Percentiles rank a stretch among this genome's conserved stretches.
phyloP scores from a whole-genome alignment of 2,113 vertebrate genomes.

The Scytalopus superciliaris region DNA sequence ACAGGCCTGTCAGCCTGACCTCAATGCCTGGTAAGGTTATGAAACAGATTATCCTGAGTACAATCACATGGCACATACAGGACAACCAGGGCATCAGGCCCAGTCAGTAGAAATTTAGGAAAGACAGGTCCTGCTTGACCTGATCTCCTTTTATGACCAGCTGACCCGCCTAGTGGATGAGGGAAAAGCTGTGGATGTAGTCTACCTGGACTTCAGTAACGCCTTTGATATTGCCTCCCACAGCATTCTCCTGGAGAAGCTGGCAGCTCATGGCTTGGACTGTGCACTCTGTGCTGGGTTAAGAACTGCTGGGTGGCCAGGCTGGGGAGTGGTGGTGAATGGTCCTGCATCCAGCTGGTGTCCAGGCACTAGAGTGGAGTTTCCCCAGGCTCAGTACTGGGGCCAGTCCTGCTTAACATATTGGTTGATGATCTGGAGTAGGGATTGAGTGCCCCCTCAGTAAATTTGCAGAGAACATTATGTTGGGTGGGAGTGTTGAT shows the following conservation, averaged over 20 bases:
- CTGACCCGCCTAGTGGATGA: not conserved
- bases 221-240: not conserved
- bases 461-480: too few species aligned
- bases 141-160: not conserved
- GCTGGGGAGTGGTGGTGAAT: not conserved
- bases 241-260: not conserved
- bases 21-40: fast-evolving
- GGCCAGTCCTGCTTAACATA: not conserved
- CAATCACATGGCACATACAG: not conserved
- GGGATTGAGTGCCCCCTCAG: not conserved
- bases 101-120: not conserved
- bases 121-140: not conserved
- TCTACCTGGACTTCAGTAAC: not conserved
- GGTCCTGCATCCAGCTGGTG: not conserved
- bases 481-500: too few species aligned
- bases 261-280: not conserved
- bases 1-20: not conserved
- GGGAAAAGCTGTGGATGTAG: not conserved
- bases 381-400: not conserved
- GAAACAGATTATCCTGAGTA: not conserved
- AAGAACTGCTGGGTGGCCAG: not conserved
- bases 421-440: not conserved
- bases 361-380: not conserved
- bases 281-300: not conserved
- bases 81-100: too few species aligned